Percentiles rank a stretch among this genome's conserved stretches.
Conservation (phyloP, 1,140 invertebrate species). For the Probaryconus sp. region DNA sequence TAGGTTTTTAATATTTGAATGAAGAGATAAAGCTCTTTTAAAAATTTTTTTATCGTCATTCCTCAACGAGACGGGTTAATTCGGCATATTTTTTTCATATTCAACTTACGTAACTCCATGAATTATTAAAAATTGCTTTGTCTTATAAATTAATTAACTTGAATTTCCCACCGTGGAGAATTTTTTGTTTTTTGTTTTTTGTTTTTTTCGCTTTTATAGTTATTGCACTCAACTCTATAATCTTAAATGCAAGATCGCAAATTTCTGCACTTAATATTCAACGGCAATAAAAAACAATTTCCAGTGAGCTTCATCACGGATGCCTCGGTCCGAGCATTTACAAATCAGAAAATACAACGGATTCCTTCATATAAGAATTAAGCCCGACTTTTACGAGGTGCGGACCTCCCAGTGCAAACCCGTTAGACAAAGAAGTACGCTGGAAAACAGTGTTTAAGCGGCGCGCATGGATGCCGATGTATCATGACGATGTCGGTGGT, state of each 20-base stretch:
- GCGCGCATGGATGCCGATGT: slow-evolving; percentile 4
- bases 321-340: background rate
- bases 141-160: too few relatives aligned
- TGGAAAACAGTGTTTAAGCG: slow-evolving; percentile 12
- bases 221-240: too few relatives aligned
- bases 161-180: too few relatives aligned
- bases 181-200: too few relatives aligned
- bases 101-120: too few relatives aligned
- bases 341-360: slow-evolving; percentile 19
- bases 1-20: slow-evolving; percentile 21
- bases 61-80: too few relatives aligned
- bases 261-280: slow-evolving; percentile 12
- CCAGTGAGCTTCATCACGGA: background rate
- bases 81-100: too few relatives aligned
- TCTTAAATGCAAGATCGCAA: too few relatives aligned
- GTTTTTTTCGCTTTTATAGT: too few relatives aligned
- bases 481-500: slow-evolving; percentile 2
- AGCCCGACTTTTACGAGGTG: slow-evolving; percentile 13
- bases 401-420: slow-evolving; percentile 13
- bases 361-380: slow-evolving; percentile 20
- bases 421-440: slow-evolving; percentile 15
- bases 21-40: slow-evolving; percentile 4
- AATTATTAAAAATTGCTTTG: too few relatives aligned
- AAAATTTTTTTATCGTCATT: too few relatives aligned
- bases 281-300: slow-evolving; percentile 30